Conservation (phyloP, 2,797 vertebrate genomes). For the Chromobotia macracanthus region DNA sequence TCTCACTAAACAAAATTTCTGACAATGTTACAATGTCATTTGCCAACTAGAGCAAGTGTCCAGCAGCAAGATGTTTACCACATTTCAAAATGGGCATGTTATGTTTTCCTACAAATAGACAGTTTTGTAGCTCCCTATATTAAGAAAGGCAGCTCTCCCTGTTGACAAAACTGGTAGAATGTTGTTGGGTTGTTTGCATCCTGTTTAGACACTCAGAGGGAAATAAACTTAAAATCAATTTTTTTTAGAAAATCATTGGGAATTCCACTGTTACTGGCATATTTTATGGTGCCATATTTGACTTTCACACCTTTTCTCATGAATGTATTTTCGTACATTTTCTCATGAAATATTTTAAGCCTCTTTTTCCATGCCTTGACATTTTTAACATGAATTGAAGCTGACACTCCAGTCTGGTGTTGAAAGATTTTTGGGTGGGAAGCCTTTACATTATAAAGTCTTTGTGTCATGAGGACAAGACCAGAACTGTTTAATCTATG, state of each 20-base stretch:
- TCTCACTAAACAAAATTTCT: conserved; percentile 48
- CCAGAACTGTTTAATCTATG: conserved; percentile 31
- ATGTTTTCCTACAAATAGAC: conserved; percentile 74
- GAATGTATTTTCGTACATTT: conserved; percentile 7
- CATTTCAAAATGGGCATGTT: conserved; percentile 69
- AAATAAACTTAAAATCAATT: conserved; percentile 69
- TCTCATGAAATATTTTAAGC: background rate
- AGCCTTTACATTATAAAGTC: conserved; percentile 14
- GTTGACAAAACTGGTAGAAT: conserved; percentile 59
- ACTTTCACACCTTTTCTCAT: conserved; percentile 38
- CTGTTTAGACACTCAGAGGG: conserved; percentile 65
- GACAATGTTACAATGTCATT: conserved; percentile 44
- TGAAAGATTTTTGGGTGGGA: conserved; percentile 22
- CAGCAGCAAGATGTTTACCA: conserved; percentile 71
- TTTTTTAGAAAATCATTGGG: conserved; percentile 70
- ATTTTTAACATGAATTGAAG: conserved; percentile 4
- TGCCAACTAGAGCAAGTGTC: conserved; percentile 82
- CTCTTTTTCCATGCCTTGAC: background rate
- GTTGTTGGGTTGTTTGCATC: conserved; percentile 68
- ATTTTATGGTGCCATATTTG: conserved; percentile 4
- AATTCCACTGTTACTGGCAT: conserved; percentile 31
- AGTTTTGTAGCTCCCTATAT: conserved; percentile 60
- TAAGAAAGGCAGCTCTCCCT: conserved; percentile 52
- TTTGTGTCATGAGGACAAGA: conserved; percentile 16
- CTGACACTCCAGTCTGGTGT: conserved; percentile 4